These are phyloP conservation scores for Sparidentex hasta DNA, from an alignment of 2,797 vertebrate genomes.

Conservation along the genomic window DNA sequence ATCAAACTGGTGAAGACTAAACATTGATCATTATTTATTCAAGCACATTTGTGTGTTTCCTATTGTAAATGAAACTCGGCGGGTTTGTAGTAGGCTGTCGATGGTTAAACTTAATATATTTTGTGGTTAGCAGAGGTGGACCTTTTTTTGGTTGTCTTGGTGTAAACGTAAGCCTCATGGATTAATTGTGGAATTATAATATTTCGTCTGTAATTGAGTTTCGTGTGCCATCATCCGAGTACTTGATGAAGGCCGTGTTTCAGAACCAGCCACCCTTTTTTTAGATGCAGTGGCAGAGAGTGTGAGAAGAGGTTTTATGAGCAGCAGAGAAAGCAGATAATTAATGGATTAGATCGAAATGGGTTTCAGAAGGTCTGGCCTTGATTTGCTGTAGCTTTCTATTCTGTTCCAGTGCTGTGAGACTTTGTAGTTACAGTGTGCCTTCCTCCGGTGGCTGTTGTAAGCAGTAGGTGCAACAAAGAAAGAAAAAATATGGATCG, in stretches of 20 bases:
- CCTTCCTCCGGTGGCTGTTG: slow-evolving; percentile 58
- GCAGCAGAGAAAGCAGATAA: slow-evolving; percentile 24
- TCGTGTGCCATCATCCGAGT: slow-evolving; percentile 26
- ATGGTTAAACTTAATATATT: slow-evolving; percentile 33
- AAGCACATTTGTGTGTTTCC: slow-evolving; percentile 36
- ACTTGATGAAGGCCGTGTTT: slow-evolving; percentile 41
- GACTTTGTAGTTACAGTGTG: slow-evolving; percentile 54
- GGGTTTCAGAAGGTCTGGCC: slow-evolving; percentile 37
- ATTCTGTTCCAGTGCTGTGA: slow-evolving; percentile 59
- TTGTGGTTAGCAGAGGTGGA: slow-evolving; percentile 37
- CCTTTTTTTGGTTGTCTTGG: slow-evolving; percentile 16
- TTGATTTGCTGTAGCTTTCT: slow-evolving; percentile 38
- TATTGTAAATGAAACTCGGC: slow-evolving; percentile 40
- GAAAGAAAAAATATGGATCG: neutral
- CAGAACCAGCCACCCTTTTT: neutral
- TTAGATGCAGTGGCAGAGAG: slow-evolving; percentile 6
- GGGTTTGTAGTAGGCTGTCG: slow-evolving; percentile 19
- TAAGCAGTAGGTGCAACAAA: slow-evolving; percentile 29
- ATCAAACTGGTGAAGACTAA: slow-evolving; percentile 31
- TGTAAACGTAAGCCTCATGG: slow-evolving; percentile 36
- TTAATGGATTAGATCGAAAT: slow-evolving; percentile 16
- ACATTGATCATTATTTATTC: slow-evolving; percentile 47
- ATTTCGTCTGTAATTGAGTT: slow-evolving; percentile 34
- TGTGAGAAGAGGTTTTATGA: slow-evolving; percentile 15
- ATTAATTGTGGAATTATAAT: slow-evolving; percentile 40